phyloP scores from a whole-genome alignment of 2,113 vertebrate species.

The Misgurnus mizolepis region DNA sequence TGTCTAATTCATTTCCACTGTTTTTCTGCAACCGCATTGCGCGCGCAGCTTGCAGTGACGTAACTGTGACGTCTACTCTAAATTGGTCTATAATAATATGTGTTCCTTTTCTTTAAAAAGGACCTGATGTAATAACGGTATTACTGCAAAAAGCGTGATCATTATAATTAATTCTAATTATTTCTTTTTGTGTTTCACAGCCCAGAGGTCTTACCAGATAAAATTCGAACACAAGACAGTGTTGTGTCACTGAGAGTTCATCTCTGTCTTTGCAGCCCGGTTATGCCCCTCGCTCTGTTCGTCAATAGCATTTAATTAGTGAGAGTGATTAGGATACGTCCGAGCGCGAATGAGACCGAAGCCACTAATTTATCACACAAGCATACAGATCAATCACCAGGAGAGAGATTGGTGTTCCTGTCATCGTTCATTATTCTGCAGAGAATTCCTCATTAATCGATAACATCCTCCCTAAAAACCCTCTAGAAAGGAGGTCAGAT shows the following conservation, averaged over 20 bases:
- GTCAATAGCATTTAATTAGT: conserved; percentile 60
- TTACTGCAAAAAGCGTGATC: too few species aligned
- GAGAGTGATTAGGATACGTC: conserved; percentile 61
- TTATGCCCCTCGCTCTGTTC: conserved; percentile 38
- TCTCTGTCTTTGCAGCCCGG: conserved; percentile 12
- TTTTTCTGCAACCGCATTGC: too few species aligned
- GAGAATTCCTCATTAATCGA: conserved; percentile 40
- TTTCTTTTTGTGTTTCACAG: too few species aligned
- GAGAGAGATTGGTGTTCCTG: conserved; percentile 60
- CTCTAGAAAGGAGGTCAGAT: conserved; percentile 32
- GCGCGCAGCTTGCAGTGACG: too few species aligned
- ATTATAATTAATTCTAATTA: too few species aligned
- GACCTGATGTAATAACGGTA: not conserved
- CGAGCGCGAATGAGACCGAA: conserved; percentile 52
- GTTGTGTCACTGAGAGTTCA: conserved; percentile 30
- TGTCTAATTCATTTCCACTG: too few species aligned
- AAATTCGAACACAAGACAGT: not conserved
- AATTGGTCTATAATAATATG: not conserved
- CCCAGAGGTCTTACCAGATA: not conserved
- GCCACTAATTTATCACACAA: conserved; percentile 58
- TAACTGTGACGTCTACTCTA: too few species aligned
- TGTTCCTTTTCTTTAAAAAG: not conserved
- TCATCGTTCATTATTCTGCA: conserved; percentile 39
- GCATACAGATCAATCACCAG: conserved; percentile 58
- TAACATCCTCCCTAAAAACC: conserved; percentile 15